Percentiles rank a stretch among this genome's conserved stretches.
phyloP scores from a whole-genome alignment of 2,888 invertebrate genomes.

The Monoplex corrugatus region DNA sequence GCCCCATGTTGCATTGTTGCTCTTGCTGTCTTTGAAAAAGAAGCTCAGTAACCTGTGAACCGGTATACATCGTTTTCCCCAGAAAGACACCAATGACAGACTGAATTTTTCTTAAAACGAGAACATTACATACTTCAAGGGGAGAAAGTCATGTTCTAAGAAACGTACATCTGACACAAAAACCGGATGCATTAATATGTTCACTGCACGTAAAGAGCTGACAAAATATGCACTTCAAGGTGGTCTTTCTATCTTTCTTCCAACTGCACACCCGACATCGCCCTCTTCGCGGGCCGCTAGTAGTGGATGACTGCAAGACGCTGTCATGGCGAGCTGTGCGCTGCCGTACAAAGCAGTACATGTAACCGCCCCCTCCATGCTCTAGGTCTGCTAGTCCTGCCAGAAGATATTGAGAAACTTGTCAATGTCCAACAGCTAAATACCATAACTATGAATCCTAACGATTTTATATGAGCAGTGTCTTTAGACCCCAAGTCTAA shows the following conservation, averaged over 20 bases:
- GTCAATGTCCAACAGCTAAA: neutral
- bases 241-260: conserved; percentile 42
- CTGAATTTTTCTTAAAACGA: too few relatives aligned
- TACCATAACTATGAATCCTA: too few relatives aligned
- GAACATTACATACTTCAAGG: too few relatives aligned
- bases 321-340: conserved; percentile 10
- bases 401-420: neutral
- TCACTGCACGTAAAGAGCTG: conserved; percentile 8
- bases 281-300: conserved; percentile 23
- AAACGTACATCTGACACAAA: conserved; percentile 21
- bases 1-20: too few relatives aligned
- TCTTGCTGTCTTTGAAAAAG: too few relatives aligned
- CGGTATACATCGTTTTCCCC: too few relatives aligned
- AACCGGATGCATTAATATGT: conserved; percentile 9
- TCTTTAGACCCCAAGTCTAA: neutral
- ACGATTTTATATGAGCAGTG: neutral
- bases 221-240: conserved; percentile 18
- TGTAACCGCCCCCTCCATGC: neutral
- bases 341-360: neutral
- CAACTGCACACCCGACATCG: conserved; percentile 38
- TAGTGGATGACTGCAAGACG: conserved; percentile 5
- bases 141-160: neutral
- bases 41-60: too few relatives aligned
- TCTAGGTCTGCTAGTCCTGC: conserved; percentile 30
- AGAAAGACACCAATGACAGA: too few relatives aligned